Conservation (phyloP, 92 coral and sea anemone genomes). For the Umimayanthus kanabou region DNA sequence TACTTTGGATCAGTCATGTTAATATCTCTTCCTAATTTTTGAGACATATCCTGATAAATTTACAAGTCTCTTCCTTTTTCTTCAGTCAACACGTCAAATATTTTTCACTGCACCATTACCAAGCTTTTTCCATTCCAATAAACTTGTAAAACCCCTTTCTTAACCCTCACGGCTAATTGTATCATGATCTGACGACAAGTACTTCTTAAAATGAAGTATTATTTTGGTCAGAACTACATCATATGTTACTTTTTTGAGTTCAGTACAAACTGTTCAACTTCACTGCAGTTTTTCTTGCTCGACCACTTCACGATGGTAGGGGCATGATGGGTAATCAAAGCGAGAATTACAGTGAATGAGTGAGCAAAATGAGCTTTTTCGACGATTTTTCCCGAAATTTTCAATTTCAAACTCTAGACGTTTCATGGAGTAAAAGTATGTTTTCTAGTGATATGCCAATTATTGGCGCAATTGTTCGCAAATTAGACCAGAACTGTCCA, state of each 20-base stretch:
- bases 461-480: too few relatives aligned
- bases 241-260: too few relatives aligned
- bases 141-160: background rate
- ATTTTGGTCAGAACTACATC: background rate
- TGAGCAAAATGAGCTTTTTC: too few relatives aligned
- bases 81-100: background rate
- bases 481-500: too few relatives aligned
- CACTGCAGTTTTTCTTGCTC: background rate
- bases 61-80: background rate
- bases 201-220: constrained; percentile 9
- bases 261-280: background rate
- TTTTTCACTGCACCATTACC: background rate
- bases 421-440: too few relatives aligned
- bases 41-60: background rate
- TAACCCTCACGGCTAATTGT: background rate
- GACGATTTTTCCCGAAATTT: too few relatives aligned
- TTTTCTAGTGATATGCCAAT: too few relatives aligned
- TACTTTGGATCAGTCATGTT: background rate
- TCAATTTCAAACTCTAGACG: too few relatives aligned
- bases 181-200: background rate
- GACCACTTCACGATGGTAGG: too few relatives aligned
- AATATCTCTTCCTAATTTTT: background rate
- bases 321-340: too few relatives aligned
- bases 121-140: background rate
- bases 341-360: too few relatives aligned